Evolutionary conservation across 2,113 vertebrate species (phyloP), one percentile per base, ranked within the genome.

Genomic region (Pseudorhombus dupliciocellatus): DNA sequence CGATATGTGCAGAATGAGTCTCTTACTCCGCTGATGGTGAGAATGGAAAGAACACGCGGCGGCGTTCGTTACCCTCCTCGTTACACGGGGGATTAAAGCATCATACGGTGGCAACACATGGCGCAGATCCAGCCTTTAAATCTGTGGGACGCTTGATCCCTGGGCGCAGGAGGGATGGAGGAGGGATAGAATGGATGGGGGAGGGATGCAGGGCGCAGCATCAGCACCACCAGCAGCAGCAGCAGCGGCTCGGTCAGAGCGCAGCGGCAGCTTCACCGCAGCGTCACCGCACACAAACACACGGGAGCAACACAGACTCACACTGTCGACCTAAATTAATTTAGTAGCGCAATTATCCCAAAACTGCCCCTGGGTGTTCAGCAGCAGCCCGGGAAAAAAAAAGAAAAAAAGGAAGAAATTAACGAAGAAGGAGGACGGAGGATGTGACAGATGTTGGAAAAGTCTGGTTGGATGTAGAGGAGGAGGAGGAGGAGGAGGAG

Each of bases 281-380:
- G 76, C 86, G 73, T 14, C 83, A 51, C 16, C 59, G 8, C 70
- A 20, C 74, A 52, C 66, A 70, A 28, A 20, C 65, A 12, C 42
- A 16, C n/a, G 52, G 42, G 4, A 46, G 42, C 42, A 60, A 68
- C 26, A 34, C 57, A 26, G 14, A 69, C 56, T n/a, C 24, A 40
- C 20, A 18, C 66, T 44, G 82, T 15, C 92, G 88, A 93, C 91
- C 91, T 84, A 48, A 85, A 92, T 93, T 89, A 81, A 83, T 80
- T 66, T 65, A 77, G 82, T 51, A 62, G 53, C 79, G 80, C 85
- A 90, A 92, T 92, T 92, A 92, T 90, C 85, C 75, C 26, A 26
- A 55, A 66, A 83, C 42, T 72, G 77, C 90, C 77, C 89, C 18
- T 80, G 81, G 89, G 89, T 81, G 18, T 57, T 66, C 66, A 3